Evolutionary conservation across 2,888 invertebrate species (phyloP).

Genomic region (Keiferia lycopersicella): DNA sequence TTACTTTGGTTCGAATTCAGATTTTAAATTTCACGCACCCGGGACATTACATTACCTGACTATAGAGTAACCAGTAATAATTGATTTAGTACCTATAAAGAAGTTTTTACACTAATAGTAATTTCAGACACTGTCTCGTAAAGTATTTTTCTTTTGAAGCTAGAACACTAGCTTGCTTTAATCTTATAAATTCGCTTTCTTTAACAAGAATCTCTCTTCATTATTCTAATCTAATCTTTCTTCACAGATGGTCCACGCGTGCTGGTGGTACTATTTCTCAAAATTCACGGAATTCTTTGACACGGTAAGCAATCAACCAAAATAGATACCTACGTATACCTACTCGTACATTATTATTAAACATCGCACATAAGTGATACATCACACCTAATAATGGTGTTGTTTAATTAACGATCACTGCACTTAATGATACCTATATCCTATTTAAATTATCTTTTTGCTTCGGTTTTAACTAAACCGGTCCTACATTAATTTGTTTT

Average conservation of each 20-base stretch:
- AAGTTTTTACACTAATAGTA: neutral
- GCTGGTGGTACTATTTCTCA: conserved; percentile 98
- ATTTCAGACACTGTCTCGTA: neutral
- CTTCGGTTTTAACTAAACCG: neutral
- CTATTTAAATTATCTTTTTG: neutral
- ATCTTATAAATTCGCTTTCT: neutral
- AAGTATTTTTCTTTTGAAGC: neutral
- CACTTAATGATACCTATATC: conserved; percentile 3
- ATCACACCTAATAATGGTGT: neutral
- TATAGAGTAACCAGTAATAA: too few species aligned
- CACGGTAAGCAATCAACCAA: conserved; percentile 85
- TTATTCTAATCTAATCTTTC: conserved; percentile 16
- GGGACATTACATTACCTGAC: too few species aligned
- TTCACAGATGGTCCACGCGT: conserved; percentile 94
- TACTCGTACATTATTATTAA: too few species aligned
- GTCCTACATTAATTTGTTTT: neutral
- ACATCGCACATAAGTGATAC: too few species aligned
- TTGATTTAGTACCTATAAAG: too few species aligned
- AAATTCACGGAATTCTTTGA: conserved; percentile 98
- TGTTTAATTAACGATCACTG: neutral
- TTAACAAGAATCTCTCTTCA: neutral
- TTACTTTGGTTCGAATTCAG: too few species aligned
- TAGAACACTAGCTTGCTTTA: too few species aligned
- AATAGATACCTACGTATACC: too few species aligned
- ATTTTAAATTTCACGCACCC: too few species aligned